Conservation (phyloP, 2,797 vertebrate genomes). For the Nyctibius grandis region DNA sequence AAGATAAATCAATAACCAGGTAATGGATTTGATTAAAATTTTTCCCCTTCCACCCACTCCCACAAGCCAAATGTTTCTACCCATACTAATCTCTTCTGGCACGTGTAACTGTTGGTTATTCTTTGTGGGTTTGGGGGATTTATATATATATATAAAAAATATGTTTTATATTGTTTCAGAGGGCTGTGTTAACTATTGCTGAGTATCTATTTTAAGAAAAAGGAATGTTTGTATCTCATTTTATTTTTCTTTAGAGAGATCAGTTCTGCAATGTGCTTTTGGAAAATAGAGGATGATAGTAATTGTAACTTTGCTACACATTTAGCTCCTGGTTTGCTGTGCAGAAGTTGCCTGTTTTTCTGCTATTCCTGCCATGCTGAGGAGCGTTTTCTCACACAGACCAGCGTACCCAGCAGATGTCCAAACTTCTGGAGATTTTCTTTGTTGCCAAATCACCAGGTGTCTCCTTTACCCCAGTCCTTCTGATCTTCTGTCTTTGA, state of each 20-base stretch:
- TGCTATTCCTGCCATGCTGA: neutral
- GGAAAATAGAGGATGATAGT: neutral
- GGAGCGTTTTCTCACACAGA: neutral
- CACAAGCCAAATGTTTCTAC: constrained; percentile 56
- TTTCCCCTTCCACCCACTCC: neutral
- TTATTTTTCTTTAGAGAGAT: neutral
- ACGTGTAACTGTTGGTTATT: neutral
- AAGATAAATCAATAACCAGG: constrained; percentile 74
- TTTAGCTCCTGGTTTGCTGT: neutral
- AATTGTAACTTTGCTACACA: neutral
- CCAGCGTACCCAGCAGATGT: neutral
- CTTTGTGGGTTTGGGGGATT: neutral
- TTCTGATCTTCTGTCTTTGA: neutral
- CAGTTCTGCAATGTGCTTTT: neutral
- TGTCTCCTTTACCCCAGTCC: neutral
- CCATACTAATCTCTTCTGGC: constrained; percentile 47
- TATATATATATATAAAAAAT: neutral
- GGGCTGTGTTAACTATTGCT: neutral
- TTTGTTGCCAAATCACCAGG: neutral
- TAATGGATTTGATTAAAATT: constrained; percentile 76
- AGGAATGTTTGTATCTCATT: neutral
- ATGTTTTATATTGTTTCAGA: neutral
- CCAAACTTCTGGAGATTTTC: neutral
- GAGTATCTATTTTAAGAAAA: neutral
- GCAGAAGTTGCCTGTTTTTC: neutral